Evolutionary conservation across 2,888 invertebrate genomes (phyloP).

Genomic region (Thelaira solivaga): DNA sequence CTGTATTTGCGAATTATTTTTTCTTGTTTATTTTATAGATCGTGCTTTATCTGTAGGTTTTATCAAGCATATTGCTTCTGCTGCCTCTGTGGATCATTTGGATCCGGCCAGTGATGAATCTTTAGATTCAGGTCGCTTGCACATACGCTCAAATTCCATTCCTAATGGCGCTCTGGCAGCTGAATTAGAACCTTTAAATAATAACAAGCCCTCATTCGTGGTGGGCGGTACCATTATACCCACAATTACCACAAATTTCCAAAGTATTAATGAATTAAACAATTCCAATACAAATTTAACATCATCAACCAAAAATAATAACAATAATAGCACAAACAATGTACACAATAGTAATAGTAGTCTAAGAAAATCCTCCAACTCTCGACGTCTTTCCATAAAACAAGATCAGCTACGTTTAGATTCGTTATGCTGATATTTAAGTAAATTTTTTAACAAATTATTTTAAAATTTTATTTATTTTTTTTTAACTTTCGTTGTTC

Average conservation of each 20-base stretch:
- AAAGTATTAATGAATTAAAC: constrained; percentile 76
- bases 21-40: constrained; percentile 65
- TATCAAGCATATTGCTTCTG: constrained; percentile 74
- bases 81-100: constrained; percentile 75
- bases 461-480: constrained; percentile 35
- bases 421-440: constrained; percentile 77
- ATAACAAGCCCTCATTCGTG: constrained; percentile 69
- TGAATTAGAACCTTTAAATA: constrained; percentile 72
- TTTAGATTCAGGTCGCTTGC: constrained; percentile 74
- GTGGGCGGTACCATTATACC: constrained; percentile 72
- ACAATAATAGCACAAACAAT: constrained; percentile 47
- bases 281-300: constrained; percentile 71
- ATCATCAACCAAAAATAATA: constrained; percentile 66
- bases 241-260: constrained; percentile 69
- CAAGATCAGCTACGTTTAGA: constrained; percentile 76
- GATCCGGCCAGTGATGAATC: constrained; percentile 77
- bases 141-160: constrained; percentile 77
- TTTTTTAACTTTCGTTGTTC: not conserved
- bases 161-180: constrained; percentile 74
- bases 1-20: too few relatives aligned
- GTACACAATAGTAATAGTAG: constrained; percentile 61
- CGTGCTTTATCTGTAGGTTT: constrained; percentile 75
- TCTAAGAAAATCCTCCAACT: constrained; percentile 67
- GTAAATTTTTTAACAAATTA: constrained; percentile 50
- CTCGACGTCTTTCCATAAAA: constrained; percentile 76